Percentiles rank a stretch among this genome's conserved stretches.
Evolutionary conservation across 2,113 vertebrate species (phyloP).

Genomic region (Sphyrna mokarran): DNA sequence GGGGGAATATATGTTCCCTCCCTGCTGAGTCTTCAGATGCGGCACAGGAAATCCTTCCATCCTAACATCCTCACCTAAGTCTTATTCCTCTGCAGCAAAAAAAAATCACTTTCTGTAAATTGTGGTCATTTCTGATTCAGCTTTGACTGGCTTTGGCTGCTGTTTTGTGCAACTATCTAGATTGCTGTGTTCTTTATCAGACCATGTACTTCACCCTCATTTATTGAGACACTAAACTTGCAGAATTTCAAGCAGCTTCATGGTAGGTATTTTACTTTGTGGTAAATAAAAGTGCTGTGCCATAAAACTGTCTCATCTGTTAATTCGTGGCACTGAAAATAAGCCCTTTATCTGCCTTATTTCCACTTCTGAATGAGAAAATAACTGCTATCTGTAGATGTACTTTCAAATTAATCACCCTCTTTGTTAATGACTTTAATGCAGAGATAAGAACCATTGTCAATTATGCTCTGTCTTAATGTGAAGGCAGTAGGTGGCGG

Average conservation of each 20-base stretch:
- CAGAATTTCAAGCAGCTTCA: neutral
- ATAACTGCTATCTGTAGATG: neutral
- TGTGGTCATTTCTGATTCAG: neutral
- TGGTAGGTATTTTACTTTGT: neutral
- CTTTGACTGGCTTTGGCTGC: neutral
- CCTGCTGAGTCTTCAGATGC: too few relatives aligned
- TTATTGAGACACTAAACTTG: neutral
- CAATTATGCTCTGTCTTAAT: neutral
- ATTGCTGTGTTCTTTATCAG: neutral
- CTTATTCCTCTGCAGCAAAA: neutral
- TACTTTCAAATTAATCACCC: neutral
- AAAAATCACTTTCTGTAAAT: neutral
- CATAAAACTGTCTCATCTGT: neutral
- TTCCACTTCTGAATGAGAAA: neutral
- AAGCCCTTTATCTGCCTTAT: neutral
- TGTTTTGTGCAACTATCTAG: neutral
- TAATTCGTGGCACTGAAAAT: neutral
- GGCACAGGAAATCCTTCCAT: too few relatives aligned
- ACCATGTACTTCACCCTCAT: neutral
- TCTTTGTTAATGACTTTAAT: slow-evolving; percentile 14
- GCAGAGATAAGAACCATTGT: slow-evolving; percentile 8
- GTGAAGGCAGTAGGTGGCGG: neutral
- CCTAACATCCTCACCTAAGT: neutral
- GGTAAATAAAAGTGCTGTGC: neutral
- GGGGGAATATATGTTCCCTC: too few relatives aligned